Evolutionary conservation across 2,797 vertebrate genomes (phyloP).

Genomic region (Loris lydekkerianus): DNA sequence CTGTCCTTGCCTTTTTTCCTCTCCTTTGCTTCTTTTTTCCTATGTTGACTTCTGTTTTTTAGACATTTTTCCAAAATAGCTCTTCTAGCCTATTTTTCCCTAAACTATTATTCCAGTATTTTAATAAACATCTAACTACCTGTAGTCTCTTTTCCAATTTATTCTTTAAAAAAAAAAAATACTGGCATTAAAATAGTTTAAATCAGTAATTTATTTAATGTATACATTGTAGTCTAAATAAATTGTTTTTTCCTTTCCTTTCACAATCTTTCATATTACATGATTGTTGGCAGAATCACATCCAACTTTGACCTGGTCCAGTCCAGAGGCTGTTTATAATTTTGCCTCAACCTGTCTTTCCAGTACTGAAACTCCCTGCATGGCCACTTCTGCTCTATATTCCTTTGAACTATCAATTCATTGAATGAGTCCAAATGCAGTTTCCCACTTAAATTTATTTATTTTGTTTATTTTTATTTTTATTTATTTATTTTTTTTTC

Average conservation of each 20-base stretch:
- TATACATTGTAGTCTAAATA: neutral
- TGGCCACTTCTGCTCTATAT: neutral
- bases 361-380: neutral
- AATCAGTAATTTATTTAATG: neutral
- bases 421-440: neutral
- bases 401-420: neutral
- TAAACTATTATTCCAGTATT: neutral
- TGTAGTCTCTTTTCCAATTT: neutral
- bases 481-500: too few relatives aligned
- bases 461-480: too few relatives aligned
- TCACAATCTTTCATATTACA: neutral
- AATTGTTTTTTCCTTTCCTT: neutral
- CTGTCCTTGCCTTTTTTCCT: neutral
- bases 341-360: neutral
- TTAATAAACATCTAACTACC: neutral
- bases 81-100: neutral
- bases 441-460: neutral
- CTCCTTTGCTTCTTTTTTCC: slow-evolving; percentile 15
- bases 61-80: neutral
- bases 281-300: neutral
- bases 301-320: neutral
- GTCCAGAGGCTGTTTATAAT: neutral
- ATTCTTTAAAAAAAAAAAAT: neutral
- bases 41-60: neutral
- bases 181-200: neutral